Conservation (phyloP, 2,888 invertebrate species). For the Eudasyphora cyanicolor region DNA sequence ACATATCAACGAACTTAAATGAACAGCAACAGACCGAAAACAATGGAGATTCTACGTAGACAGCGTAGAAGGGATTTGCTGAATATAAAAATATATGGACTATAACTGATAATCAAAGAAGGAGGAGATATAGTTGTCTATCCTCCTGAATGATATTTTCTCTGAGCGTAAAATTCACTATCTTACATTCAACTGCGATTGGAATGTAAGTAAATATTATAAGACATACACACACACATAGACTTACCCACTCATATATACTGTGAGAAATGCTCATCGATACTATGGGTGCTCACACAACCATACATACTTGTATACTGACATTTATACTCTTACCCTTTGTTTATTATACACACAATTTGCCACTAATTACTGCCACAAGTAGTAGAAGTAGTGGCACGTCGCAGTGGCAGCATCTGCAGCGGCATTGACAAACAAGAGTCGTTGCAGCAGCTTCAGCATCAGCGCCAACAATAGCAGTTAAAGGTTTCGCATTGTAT, state of each 20-base stretch:
- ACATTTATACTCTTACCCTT: background rate
- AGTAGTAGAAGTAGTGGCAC: conserved; percentile 37
- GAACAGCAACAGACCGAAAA: too few relatives aligned
- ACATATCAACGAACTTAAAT: too few relatives aligned
- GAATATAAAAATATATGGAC: too few relatives aligned
- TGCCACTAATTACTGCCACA: conserved; percentile 68
- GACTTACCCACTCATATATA: background rate
- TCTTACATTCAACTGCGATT: background rate
- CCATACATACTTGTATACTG: background rate
- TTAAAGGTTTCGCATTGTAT: conserved; percentile 43
- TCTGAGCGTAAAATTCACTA: too few relatives aligned
- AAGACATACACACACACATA: background rate
- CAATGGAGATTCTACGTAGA: too few relatives aligned
- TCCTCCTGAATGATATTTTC: too few relatives aligned
- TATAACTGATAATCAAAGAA: too few relatives aligned
- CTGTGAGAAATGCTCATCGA: conserved; percentile 19
- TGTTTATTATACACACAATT: conserved; percentile 63
- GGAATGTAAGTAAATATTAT: conserved; percentile 29
- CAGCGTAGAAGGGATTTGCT: too few relatives aligned
- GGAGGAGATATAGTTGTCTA: too few relatives aligned
- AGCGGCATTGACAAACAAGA: background rate
- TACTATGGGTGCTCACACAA: background rate
- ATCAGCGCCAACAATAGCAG: too few relatives aligned
- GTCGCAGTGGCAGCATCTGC: background rate
- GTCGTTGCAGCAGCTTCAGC: too few relatives aligned